Evolutionary conservation across 2,113 vertebrate species (phyloP).

Genomic region (Callospermophilus lateralis): DNA sequence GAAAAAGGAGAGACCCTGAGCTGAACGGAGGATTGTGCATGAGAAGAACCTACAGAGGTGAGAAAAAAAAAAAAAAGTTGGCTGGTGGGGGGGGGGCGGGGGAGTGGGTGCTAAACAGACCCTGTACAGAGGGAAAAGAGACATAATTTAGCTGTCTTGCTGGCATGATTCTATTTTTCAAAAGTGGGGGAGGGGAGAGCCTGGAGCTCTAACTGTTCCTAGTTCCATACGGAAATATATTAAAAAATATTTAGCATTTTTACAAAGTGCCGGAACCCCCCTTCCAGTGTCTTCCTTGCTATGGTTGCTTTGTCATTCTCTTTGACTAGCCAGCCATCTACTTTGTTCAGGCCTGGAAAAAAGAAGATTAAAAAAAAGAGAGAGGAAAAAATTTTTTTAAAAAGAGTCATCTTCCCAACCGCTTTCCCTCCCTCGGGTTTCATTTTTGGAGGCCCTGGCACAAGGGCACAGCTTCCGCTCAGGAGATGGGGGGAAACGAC

Average conservation of each 20-base stretch:
- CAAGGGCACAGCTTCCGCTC: conserved; percentile 28
- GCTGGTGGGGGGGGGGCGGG: background rate
- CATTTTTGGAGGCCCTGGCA: conserved; percentile 35
- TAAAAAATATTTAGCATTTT: conserved; percentile 86
- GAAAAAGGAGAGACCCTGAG: conserved; percentile 79
- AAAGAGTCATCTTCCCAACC: conserved; percentile 52
- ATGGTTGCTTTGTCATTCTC: conserved; percentile 76
- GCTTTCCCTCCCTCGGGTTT: conserved; percentile 45
- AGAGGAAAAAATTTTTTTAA: background rate
- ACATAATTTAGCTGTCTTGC: conserved; percentile 64
- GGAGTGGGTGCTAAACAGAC: conserved; percentile 41
- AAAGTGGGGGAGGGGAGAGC: conserved; percentile 47
- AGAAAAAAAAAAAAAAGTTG: conserved; percentile 77
- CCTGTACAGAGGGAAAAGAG: background rate
- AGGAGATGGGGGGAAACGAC: background rate
- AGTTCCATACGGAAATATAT: conserved; percentile 88
- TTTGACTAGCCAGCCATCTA: conserved; percentile 67
- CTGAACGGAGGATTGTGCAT: conserved; percentile 85
- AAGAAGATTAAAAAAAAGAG: background rate
- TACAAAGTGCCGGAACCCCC: conserved; percentile 43
- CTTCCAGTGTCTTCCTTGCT: conserved; percentile 41
- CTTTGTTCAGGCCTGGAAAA: conserved; percentile 72
- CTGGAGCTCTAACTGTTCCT: conserved; percentile 88
- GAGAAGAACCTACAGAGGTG: conserved; percentile 87
- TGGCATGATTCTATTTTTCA: conserved; percentile 76